Conservation (phyloP, 1,140 invertebrate species). For the Rhyacophila brunnea region DNA sequence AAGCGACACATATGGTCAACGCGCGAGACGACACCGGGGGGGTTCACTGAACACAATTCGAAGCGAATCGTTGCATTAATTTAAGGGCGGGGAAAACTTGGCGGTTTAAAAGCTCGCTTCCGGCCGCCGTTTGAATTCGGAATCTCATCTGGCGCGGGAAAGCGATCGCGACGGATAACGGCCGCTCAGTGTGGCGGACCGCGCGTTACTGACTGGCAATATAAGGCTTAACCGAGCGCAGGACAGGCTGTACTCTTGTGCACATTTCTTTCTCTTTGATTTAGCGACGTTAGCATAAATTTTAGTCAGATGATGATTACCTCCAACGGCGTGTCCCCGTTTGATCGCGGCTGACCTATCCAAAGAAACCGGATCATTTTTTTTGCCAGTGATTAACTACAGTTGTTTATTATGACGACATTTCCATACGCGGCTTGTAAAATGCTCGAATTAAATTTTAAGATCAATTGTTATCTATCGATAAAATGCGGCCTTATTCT, state of each 20-base stretch:
- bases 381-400: no score
- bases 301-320: conserved; percentile 4
- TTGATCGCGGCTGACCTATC: neutral
- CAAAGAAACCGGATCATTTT: no score
- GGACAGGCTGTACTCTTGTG: neutral
- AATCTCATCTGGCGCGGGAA: neutral
- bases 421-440: no score
- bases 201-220: conserved; percentile 48
- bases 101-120: conserved; percentile 29
- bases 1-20: neutral
- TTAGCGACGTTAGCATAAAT: conserved; percentile 6
- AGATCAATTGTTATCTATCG: no score
- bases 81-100: conserved; percentile 22
- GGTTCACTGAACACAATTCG: neutral
- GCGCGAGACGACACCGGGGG: neutral
- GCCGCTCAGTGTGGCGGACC: conserved; percentile 50
- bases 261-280: conserved; percentile 5
- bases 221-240: conserved; percentile 42
- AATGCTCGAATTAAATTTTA: no score
- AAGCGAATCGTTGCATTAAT: conserved; percentile 29
- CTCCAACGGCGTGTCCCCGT: neutral
- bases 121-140: neutral
- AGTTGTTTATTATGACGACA: no score
- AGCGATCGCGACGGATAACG: conserved; percentile 11
- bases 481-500: no score